Evolutionary conservation across 2,797 vertebrate genomes (phyloP).

Genomic region (Lutra lutra): DNA sequence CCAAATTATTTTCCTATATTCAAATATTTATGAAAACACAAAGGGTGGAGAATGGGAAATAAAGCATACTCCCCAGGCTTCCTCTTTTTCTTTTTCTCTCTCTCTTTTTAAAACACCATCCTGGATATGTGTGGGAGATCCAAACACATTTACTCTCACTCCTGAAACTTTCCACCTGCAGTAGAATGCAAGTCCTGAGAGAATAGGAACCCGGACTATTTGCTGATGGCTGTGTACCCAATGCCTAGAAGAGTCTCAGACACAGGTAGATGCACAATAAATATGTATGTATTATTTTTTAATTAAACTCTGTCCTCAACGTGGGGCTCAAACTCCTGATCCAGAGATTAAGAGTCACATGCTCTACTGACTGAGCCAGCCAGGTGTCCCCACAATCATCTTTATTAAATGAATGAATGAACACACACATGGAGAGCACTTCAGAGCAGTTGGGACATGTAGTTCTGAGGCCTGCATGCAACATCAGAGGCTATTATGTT

Average conservation of each 20-base stretch:
- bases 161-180: not conserved
- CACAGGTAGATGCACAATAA: not conserved
- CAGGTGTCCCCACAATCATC: not conserved
- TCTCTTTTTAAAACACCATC: not conserved
- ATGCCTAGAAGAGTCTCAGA: not conserved
- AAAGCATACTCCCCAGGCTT: not conserved
- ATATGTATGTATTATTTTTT: not conserved
- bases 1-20: conserved; percentile 18
- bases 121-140: not conserved
- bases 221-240: not conserved
- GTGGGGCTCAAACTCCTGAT: not conserved
- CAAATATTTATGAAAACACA: conserved; percentile 8
- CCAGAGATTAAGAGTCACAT: not conserved
- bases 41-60: not conserved
- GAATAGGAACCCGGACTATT: not conserved
- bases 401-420: not conserved
- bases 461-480: not conserved
- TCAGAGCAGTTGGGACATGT: not conserved
- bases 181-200: not conserved
- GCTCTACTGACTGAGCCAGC: not conserved
- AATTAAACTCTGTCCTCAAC: not conserved
- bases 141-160: not conserved
- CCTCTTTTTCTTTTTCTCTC: not conserved
- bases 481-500: not conserved
- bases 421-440: not conserved